These are phyloP conservation scores for Pygmarrhopalites habei DNA, from an alignment of 1,140 invertebrate genomes.

Conservation along the genomic window DNA sequence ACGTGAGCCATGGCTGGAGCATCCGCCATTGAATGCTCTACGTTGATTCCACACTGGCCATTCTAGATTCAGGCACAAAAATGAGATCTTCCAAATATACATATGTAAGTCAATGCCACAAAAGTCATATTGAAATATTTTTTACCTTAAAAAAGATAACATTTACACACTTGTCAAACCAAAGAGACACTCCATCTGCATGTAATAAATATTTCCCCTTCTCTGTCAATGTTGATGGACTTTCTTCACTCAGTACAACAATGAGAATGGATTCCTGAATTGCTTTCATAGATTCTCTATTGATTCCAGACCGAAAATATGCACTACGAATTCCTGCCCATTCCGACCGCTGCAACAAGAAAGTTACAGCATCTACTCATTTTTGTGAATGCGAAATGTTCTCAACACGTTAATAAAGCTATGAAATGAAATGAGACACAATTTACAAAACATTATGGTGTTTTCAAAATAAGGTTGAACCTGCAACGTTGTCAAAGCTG, in stretches of 20 bases:
- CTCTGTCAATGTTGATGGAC: slow-evolving; percentile 42
- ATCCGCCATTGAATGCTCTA: slow-evolving; percentile 50
- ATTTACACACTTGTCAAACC: slow-evolving; percentile 49
- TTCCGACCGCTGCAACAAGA: slow-evolving; percentile 45
- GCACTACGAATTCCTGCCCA: slow-evolving; percentile 47
- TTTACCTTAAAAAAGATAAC: slow-evolving; percentile 46
- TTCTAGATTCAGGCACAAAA: too few relatives aligned
- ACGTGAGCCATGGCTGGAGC: slow-evolving; percentile 54
- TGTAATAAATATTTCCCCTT: slow-evolving; percentile 47
- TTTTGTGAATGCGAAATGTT: too few relatives aligned
- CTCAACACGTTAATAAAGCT: too few relatives aligned
- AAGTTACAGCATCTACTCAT: too few relatives aligned
- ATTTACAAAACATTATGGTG: too few relatives aligned
- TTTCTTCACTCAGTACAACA: slow-evolving; percentile 45
- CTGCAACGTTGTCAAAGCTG: slow-evolving; percentile 47
- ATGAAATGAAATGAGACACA: too few relatives aligned
- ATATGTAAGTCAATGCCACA: too few relatives aligned
- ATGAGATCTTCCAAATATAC: too few relatives aligned
- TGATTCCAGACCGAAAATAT: slow-evolving; percentile 46
- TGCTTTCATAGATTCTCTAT: slow-evolving; percentile 45
- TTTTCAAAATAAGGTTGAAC: too few relatives aligned
- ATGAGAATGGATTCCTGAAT: slow-evolving; percentile 48
- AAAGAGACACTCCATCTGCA: slow-evolving; percentile 46
- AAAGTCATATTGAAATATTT: too few relatives aligned
- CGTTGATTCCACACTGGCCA: slow-evolving; percentile 51